Evolutionary conservation across 1,140 invertebrate species (phyloP).

Genomic region (Drosophila varians): DNA sequence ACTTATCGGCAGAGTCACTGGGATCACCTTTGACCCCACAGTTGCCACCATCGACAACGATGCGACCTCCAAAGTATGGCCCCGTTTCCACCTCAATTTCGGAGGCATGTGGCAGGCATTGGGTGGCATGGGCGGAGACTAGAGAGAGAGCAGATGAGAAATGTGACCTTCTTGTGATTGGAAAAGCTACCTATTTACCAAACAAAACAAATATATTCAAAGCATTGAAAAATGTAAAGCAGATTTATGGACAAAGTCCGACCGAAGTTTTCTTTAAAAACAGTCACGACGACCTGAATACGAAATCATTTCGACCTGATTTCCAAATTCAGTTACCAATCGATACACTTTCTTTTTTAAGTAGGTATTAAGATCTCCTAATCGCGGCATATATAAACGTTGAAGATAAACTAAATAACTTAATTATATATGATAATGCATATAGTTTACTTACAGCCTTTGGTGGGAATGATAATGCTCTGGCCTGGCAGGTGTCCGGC

Average conservation of each 20-base stretch:
- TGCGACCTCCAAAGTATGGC: conserved; percentile 89
- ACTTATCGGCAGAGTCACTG: conserved; percentile 87
- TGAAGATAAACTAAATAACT: conserved; percentile 2
- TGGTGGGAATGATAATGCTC: conserved; percentile 89
- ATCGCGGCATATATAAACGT: background rate
- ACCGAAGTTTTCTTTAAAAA: background rate
- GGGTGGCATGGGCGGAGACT: conserved; percentile 91
- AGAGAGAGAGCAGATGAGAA: conserved; percentile 33
- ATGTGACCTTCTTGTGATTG: background rate
- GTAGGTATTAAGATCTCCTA: background rate
- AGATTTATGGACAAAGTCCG: background rate
- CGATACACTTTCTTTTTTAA: conserved; percentile 20
- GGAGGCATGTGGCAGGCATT: conserved; percentile 89
- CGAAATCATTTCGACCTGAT: background rate
- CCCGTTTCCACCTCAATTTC: conserved; percentile 92
- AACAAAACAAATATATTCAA: background rate
- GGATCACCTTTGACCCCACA: conserved; percentile 87
- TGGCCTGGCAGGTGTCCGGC: conserved; percentile 80
- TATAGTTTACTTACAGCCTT: conserved; percentile 88
- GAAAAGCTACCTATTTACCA: background rate
- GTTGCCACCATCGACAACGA: conserved; percentile 87
- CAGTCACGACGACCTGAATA: background rate
- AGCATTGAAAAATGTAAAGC: background rate
- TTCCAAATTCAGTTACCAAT: conserved; percentile 3
- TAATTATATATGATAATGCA: background rate